A percentile compares a stretch with the other conserved stretches of the same genome.
phyloP scores from a whole-genome alignment of 2,797 vertebrate species.

The Luscinia luscinia region DNA sequence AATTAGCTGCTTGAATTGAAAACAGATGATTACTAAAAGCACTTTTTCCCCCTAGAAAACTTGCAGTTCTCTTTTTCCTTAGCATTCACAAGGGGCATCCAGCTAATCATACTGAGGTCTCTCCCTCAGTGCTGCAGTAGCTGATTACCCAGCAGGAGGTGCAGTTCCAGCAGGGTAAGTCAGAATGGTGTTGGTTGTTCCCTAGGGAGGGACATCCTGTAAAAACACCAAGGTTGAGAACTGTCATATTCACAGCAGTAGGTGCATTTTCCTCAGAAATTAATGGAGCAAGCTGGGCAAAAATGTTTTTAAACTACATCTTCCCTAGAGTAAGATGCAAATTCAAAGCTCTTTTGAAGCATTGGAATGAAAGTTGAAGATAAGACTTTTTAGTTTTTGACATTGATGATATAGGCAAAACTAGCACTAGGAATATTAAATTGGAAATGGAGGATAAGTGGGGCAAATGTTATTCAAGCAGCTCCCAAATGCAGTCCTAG shows the following conservation, averaged over 20 bases:
- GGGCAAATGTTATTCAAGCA: conserved; percentile 55
- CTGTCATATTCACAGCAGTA: conserved; percentile 85
- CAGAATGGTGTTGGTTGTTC: conserved; percentile 76
- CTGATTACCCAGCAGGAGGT: conserved; percentile 80
- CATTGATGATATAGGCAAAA: conserved; percentile 80
- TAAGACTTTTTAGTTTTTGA: conserved; percentile 81
- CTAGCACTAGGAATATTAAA: conserved; percentile 65
- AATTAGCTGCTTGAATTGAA: conserved; percentile 70
- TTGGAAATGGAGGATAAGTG: conserved; percentile 71
- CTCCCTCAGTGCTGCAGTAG: conserved; percentile 48
- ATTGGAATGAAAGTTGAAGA: conserved; percentile 81
- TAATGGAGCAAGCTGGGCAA: conserved; percentile 84
- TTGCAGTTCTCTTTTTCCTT: conserved; percentile 60
- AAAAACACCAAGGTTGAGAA: conserved; percentile 85
- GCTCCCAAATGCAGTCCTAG: background rate
- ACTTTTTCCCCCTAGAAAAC: conserved; percentile 12
- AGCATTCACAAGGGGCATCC: conserved; percentile 57
- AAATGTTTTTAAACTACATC: conserved; percentile 83
- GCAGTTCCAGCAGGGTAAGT: conserved; percentile 76
- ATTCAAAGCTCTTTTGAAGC: conserved; percentile 87
- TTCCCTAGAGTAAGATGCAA: conserved; percentile 86
- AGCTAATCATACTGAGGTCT: conserved; percentile 68
- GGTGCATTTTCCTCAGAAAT: conserved; percentile 84
- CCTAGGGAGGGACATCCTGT: conserved; percentile 83
- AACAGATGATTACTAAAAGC: conserved; percentile 71